A percentile compares a stretch with the other conserved stretches of the same genome.
phyloP scores from a whole-genome alignment of 2,113 vertebrate species.

The Phrynosoma blainvillii region DNA sequence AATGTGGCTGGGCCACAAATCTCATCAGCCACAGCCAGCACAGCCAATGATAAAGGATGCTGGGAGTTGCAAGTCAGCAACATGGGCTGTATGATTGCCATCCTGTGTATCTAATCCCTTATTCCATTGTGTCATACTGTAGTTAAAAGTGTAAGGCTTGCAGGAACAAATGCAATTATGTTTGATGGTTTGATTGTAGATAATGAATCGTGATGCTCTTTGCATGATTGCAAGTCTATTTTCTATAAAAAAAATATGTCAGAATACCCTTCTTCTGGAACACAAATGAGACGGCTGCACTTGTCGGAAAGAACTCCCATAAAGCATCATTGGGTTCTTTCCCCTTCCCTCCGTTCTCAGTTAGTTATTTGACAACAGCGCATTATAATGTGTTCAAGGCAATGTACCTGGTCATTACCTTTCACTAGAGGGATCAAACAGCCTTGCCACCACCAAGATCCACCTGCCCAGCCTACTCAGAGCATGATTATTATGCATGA shows the following conservation, averaged over 20 bases:
- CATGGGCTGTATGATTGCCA: too few relatives aligned
- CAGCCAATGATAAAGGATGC: too few relatives aligned
- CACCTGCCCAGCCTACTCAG: neutral
- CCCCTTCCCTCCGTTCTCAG: neutral
- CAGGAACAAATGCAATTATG: neutral
- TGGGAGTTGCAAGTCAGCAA: too few relatives aligned
- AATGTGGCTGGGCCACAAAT: too few relatives aligned
- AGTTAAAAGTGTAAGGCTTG: neutral
- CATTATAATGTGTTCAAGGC: neutral
- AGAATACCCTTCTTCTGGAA: neutral
- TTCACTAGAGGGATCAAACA: neutral
- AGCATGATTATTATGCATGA: neutral
- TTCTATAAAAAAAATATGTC: neutral
- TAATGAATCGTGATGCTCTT: neutral
- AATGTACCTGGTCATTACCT: neutral
- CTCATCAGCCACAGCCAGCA: too few relatives aligned
- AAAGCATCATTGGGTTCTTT: neutral
- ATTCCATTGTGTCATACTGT: too few relatives aligned
- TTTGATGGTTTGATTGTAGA: neutral
- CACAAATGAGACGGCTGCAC: neutral
- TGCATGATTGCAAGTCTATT: neutral
- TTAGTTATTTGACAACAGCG: neutral
- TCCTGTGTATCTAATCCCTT: too few relatives aligned
- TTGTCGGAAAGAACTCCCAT: neutral
- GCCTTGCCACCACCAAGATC: neutral